Base-by-base conservation (phyloP, 1,140 invertebrate species). In the Drosophila repleta region DNA sequence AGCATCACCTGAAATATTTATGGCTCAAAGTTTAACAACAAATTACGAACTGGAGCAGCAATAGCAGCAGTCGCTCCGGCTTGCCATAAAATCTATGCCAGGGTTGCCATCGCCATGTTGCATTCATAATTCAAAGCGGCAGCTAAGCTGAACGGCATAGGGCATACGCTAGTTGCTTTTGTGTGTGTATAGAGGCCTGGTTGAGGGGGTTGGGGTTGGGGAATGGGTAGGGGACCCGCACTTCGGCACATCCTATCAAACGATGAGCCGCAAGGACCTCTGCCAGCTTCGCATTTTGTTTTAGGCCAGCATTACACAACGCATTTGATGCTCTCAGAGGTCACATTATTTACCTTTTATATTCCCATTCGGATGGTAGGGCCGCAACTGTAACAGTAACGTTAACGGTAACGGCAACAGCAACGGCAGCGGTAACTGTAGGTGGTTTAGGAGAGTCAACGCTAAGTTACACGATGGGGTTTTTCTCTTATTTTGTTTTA, bases 271-370 rank as follows among this genome's bases (percentile, higher is more conserved):
- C 35, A 11, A 6, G 5, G 15, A 11, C 20, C 13, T 10, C 21
- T 20, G 20, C 39, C 60, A 45, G 39, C 15, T 15, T 43, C 65
- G 32, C 66, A 65, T 71, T 85, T 85, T 70, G 57, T 76, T 83
- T 72, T 65, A 64, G 72, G 55, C 65, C 43, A 68, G 72, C 76
- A 88, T 88, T 88, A 83, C 75, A 75, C 70, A 87, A 87, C 84
- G 83, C 82, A 87, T 83, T 87, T 83, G 84, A 85, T 85, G 82
- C 79, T 88, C 83, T 87, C 83, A 83, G 79, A 87, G 83, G 83
- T 87, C 83, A 87, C 83, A 87, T 87, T 87, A 87, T 88, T 87
- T 87, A 83, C 83, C 83, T 87, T 87, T 87, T 87, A 87, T 87
- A 87, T 88, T 83, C 83, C 79, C 83, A 85, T 85, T 85, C 81